A percentile compares a stretch with the other conserved stretches of the same genome.
Conservation (phyloP, 2,888 invertebrate genomes). For the Nephrocerus scutellatus region DNA sequence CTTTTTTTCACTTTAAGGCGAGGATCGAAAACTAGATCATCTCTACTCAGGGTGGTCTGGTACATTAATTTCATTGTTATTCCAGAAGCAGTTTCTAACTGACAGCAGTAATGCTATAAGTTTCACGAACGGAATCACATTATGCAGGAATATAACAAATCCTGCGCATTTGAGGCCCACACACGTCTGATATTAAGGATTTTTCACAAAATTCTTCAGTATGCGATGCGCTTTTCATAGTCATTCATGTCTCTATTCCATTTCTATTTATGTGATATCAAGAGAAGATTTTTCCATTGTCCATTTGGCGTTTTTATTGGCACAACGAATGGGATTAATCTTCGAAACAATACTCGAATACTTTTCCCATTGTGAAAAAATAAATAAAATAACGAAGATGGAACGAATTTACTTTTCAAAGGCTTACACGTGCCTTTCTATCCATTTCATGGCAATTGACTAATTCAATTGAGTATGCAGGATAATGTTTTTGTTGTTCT, state of each 20-base stretch:
- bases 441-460: not conserved
- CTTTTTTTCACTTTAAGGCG: too few species aligned
- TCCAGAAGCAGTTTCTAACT: too few species aligned
- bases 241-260: too few species aligned
- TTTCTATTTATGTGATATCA: conserved; percentile 9
- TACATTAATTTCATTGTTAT: too few species aligned
- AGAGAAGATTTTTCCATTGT: conserved; percentile 12
- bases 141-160: conserved; percentile 23
- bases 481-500: conserved; percentile 7
- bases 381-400: too few species aligned
- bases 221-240: too few species aligned
- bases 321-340: conserved; percentile 23
- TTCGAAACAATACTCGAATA: not conserved
- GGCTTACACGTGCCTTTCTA: conserved; percentile 20
- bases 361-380: too few species aligned
- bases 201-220: conserved; percentile 9
- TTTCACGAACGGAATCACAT: too few species aligned
- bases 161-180: conserved; percentile 36
- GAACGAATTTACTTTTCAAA: conserved; percentile 8
- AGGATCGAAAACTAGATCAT: too few species aligned
- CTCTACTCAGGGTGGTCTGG: too few species aligned
- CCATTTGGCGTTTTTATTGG: conserved; percentile 23
- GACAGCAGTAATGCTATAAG: too few species aligned
- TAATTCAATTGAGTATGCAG: conserved; percentile 12
- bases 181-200: conserved; percentile 32